These are phyloP conservation scores for Aleiodes alternator DNA, from an alignment of 2,888 invertebrate species.

Conservation along the genomic window DNA sequence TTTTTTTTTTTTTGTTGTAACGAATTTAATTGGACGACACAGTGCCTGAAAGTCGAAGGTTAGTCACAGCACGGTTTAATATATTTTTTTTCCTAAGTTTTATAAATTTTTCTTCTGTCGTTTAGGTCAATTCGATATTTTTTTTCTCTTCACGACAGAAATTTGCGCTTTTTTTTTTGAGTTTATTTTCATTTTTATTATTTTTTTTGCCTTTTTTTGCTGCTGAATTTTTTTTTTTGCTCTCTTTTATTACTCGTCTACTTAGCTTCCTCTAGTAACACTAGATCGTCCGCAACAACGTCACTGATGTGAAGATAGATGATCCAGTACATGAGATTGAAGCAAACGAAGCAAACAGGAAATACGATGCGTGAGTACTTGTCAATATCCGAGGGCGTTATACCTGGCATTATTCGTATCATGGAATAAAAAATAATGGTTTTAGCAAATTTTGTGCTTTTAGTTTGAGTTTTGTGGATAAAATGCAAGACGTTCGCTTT, in stretches of 20 bases:
- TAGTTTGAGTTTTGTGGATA: slow-evolving; percentile 34
- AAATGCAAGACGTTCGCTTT: slow-evolving; percentile 54
- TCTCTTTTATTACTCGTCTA: slow-evolving; percentile 58
- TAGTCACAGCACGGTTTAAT: slow-evolving; percentile 64
- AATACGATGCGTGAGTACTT: slow-evolving; percentile 99
- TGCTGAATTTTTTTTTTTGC: slow-evolving; percentile 46
- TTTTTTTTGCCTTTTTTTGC: slow-evolving; percentile 36
- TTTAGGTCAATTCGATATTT: slow-evolving; percentile 22
- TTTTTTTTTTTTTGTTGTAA: slow-evolving; percentile 34
- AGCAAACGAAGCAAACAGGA: slow-evolving; percentile 98
- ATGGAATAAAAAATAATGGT: slow-evolving; percentile 40
- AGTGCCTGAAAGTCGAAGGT: slow-evolving; percentile 63
- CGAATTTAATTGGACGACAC: slow-evolving; percentile 49
- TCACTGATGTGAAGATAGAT: slow-evolving; percentile 97
- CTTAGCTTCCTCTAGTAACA: slow-evolving; percentile 76
- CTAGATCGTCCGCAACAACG: slow-evolving; percentile 95
- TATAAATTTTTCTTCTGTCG: slow-evolving; percentile 44
- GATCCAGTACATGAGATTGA: slow-evolving; percentile 99
- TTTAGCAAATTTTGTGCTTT: slow-evolving; percentile 1
- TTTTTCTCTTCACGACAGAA: slow-evolving; percentile 27
- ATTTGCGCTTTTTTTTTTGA: slow-evolving; percentile 38
- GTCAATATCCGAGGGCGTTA: slow-evolving; percentile 98
- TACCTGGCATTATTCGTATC: slow-evolving; percentile 75
- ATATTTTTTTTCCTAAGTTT: slow-evolving; percentile 48
- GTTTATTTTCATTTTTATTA: slow-evolving; percentile 22